phyloP scores from a whole-genome alignment of 2,113 vertebrate genomes.

The Hydropotes inermis region DNA sequence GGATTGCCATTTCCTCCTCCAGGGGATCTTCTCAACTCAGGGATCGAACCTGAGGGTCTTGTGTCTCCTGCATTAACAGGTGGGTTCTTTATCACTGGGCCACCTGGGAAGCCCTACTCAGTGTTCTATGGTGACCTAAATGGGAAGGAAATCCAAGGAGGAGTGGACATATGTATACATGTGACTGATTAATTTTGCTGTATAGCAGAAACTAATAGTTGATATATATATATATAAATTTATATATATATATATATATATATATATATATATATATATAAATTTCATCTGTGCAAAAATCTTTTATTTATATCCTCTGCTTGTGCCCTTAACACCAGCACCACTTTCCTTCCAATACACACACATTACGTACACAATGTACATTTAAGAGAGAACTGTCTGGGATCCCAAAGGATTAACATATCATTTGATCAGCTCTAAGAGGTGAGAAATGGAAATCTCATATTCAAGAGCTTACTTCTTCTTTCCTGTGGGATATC shows the following conservation, averaged over 20 bases:
- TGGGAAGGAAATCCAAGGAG: neutral
- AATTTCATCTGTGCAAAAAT: neutral
- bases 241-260: neutral
- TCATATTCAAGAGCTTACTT: neutral
- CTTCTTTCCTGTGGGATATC: neutral
- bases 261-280: neutral
- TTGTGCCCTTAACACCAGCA: neutral
- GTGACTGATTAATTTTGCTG: neutral
- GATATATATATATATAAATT: neutral
- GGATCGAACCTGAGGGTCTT: neutral
- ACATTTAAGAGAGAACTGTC: neutral
- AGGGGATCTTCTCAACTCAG: neutral
- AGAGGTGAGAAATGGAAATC: neutral
- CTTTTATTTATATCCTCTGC: neutral
- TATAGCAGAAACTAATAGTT: neutral
- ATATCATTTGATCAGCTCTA: neutral
- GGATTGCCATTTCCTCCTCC: neutral
- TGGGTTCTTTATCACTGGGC: neutral
- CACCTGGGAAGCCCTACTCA: neutral
- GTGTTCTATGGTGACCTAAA: neutral
- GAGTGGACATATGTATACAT: neutral
- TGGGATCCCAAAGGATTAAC: neutral
- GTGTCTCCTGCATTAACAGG: neutral
- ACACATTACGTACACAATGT: neutral
- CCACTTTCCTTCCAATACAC: neutral